phyloP scores from a whole-genome alignment of 2,888 invertebrate genomes.

The Catocala sponsa region DNA sequence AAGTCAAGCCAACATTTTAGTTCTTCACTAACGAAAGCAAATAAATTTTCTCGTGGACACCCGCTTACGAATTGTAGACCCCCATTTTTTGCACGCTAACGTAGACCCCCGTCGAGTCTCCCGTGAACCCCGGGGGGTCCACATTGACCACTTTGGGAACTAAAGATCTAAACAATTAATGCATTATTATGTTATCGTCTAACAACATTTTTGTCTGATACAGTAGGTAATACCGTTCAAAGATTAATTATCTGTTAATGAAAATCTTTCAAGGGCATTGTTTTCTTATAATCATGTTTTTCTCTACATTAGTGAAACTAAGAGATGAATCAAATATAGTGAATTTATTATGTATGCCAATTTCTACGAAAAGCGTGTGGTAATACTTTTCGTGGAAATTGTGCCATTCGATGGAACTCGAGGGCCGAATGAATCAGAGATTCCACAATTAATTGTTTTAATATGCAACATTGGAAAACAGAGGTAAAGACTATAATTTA shows the following conservation, averaged over 20 bases:
- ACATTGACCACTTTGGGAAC: too few species aligned
- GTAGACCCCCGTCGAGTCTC: too few species aligned
- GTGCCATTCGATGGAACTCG: not conserved
- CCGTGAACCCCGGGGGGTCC: too few species aligned
- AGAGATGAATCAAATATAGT: not conserved
- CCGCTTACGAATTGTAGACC: too few species aligned
- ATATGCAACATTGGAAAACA: conserved; percentile 24
- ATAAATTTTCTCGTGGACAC: too few species aligned
- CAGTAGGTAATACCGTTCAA: not conserved
- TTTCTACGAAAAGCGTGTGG: too few species aligned
- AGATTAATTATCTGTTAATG: not conserved
- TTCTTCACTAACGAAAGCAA: too few species aligned
- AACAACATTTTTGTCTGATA: not conserved
- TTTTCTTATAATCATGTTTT: not conserved
- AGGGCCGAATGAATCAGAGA: conserved; percentile 29
- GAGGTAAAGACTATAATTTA: conserved; percentile 1
- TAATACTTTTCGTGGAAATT: conserved; percentile 27
- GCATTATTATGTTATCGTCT: not conserved
- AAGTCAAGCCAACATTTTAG: too few species aligned
- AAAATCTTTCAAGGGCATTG: not conserved
- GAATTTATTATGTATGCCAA: conserved; percentile 17
- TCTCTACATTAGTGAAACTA: conserved; percentile 1
- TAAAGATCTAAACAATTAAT: too few species aligned
- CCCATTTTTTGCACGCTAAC: too few species aligned
- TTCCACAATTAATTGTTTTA: conserved; percentile 22